Conservation (phyloP, 2,888 invertebrate genomes). For the Cryptus armator region DNA sequence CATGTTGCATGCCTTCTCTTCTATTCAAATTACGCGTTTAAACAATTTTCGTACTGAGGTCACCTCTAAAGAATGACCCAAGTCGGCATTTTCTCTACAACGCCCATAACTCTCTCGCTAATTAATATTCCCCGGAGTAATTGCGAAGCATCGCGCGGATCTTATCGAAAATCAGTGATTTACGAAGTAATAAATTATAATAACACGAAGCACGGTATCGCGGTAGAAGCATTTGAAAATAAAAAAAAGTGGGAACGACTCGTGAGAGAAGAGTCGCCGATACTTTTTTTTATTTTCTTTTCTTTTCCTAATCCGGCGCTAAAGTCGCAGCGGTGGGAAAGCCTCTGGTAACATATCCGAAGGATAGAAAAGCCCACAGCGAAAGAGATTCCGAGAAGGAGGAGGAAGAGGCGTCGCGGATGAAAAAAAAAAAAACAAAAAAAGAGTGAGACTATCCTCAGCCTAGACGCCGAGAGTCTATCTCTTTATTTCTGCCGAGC, state of each 20-base stretch:
- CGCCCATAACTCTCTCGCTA: slow-evolving; percentile 30
- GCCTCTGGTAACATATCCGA: not conserved
- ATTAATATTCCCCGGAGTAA: slow-evolving; percentile 43
- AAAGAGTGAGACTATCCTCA: not conserved
- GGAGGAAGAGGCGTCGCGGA: slow-evolving; percentile 19
- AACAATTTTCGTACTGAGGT: not conserved
- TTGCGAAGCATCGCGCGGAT: slow-evolving; percentile 19
- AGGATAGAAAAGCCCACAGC: slow-evolving; percentile 1
- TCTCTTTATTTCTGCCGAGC: slow-evolving; percentile 11
- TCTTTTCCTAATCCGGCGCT: slow-evolving; percentile 28
- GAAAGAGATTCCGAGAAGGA: slow-evolving; percentile 1
- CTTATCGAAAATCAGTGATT: slow-evolving; percentile 55
- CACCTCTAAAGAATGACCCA: not conserved
- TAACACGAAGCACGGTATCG: slow-evolving; percentile 44
- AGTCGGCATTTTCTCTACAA: not conserved
- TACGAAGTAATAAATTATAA: slow-evolving; percentile 53
- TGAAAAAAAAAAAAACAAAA: not conserved
- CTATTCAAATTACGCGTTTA: not conserved
- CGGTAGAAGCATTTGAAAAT: not conserved
- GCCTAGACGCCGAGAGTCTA: slow-evolving; percentile 23
- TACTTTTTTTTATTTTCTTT: not conserved
- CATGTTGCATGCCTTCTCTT: not conserved
- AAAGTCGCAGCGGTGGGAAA: slow-evolving; percentile 18
- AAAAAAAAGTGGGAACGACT: not conserved
- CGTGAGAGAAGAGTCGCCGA: not conserved